Conservation (phyloP, 2,797 vertebrate species). For the Falco rusticolus region DNA sequence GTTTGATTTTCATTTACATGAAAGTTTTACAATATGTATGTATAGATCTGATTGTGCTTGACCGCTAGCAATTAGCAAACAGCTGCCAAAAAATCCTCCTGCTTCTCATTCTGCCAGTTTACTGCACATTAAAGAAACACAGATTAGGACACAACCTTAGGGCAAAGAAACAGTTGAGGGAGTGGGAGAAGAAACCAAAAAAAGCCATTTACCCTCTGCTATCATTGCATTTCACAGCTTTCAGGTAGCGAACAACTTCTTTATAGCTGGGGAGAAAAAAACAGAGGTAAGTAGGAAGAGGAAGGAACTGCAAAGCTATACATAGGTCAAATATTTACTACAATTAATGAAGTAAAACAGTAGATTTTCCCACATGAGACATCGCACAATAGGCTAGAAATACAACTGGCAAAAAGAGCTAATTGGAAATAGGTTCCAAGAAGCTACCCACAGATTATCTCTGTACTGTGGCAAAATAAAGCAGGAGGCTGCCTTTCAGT, state of each 20-base stretch:
- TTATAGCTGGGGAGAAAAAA: conserved; percentile 38
- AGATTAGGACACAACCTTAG: neutral
- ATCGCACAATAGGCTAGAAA: neutral
- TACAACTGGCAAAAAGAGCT: neutral
- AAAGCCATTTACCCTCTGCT: conserved; percentile 2
- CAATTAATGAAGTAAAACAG: neutral
- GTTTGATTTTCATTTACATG: no score
- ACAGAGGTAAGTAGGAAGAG: neutral
- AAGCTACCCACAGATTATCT: neutral
- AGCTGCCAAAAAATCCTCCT: neutral
- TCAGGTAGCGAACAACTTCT: conserved; percentile 70
- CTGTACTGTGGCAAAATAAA: neutral
- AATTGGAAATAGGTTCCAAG: neutral
- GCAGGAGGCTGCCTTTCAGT: neutral
- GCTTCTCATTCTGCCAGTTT: neutral
- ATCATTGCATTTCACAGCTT: conserved; percentile 61
- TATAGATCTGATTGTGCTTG: neutral
- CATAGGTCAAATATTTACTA: neutral
- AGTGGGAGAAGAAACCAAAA: no score
- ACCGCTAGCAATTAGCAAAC: neutral
- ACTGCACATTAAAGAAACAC: neutral
- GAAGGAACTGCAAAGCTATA: neutral
- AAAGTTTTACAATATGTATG: neutral
- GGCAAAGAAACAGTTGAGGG: neutral
- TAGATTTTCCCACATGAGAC: neutral